Conservation (phyloP, 2,797 vertebrate species). For the Protosalanx chinensis region DNA sequence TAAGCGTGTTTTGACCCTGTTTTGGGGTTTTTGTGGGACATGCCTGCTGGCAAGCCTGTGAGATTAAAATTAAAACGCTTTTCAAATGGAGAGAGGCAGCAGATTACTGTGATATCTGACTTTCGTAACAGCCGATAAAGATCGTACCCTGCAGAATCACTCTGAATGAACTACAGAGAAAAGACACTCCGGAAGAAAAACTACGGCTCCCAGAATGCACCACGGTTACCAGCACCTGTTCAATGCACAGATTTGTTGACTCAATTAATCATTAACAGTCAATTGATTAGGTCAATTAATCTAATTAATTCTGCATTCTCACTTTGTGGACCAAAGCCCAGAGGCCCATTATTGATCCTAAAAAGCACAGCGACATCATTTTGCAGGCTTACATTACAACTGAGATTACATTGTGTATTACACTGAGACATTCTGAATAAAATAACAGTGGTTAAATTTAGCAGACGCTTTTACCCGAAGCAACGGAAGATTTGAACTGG, state of each 20-base stretch:
- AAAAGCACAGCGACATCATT: not conserved
- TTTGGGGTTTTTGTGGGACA: conserved; percentile 9
- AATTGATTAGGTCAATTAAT: conserved; percentile 66
- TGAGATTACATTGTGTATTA: not conserved
- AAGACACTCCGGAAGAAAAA: not conserved
- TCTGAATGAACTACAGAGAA: not conserved
- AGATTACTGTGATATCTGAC: not conserved
- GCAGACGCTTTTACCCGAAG: too few relatives aligned
- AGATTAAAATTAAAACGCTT: conserved; percentile 21
- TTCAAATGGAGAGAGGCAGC: conserved; percentile 4
- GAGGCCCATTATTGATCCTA: conserved; percentile 58
- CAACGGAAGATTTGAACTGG: conserved; percentile 65
- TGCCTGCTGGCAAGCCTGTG: not conserved
- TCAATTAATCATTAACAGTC: conserved; percentile 60
- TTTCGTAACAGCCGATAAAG: not conserved
- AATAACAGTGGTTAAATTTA: not conserved
- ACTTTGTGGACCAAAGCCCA: conserved; percentile 28
- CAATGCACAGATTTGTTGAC: conserved; percentile 46
- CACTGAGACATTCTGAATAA: not conserved
- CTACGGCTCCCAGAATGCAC: not conserved
- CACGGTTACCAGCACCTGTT: not conserved
- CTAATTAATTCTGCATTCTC: conserved; percentile 58
- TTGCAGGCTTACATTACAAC: not conserved
- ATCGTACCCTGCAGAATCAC: not conserved
- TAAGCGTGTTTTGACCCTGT: conserved; percentile 22